These are phyloP conservation scores for Myiothlypis chrysogaster DNA, from an alignment of 2,797 vertebrate genomes.

Conservation along the genomic window DNA sequence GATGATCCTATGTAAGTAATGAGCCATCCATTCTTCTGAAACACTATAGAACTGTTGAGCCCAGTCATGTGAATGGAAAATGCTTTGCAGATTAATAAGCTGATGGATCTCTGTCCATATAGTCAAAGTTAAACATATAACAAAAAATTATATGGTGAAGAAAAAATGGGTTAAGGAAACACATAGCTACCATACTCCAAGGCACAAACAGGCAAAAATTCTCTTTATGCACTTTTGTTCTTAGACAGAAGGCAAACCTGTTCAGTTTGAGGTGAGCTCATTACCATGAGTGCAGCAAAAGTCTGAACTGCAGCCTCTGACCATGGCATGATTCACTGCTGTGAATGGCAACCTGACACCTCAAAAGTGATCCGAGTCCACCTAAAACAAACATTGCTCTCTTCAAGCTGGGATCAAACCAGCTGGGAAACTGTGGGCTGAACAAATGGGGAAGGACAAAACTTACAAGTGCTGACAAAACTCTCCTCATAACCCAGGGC, in stretches of 20 bases:
- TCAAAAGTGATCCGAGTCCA: not conserved
- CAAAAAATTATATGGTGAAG: not conserved
- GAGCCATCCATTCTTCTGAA: not conserved
- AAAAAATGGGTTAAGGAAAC: not conserved
- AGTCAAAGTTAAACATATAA: not conserved
- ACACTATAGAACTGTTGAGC: not conserved
- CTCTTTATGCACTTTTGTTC: not conserved
- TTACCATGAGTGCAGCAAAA: not conserved
- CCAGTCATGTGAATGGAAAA: not conserved
- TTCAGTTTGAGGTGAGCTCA: not conserved
- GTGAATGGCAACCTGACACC: not conserved
- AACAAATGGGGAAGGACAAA: not conserved
- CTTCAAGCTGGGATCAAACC: not conserved
- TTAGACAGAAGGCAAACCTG: not conserved
- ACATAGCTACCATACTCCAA: not conserved
- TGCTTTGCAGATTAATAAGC: not conserved
- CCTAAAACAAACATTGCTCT: not conserved
- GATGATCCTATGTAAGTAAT: not conserved
- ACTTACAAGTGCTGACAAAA: not conserved
- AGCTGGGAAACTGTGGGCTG: not conserved
- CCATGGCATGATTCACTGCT: not conserved
- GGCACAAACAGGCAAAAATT: not conserved
- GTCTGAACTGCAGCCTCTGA: not conserved
- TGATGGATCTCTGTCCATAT: not conserved
- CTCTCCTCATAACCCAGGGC: not conserved